Evolutionary conservation across 2,888 invertebrate genomes (phyloP).

Genomic region (Aplocera efformata): DNA sequence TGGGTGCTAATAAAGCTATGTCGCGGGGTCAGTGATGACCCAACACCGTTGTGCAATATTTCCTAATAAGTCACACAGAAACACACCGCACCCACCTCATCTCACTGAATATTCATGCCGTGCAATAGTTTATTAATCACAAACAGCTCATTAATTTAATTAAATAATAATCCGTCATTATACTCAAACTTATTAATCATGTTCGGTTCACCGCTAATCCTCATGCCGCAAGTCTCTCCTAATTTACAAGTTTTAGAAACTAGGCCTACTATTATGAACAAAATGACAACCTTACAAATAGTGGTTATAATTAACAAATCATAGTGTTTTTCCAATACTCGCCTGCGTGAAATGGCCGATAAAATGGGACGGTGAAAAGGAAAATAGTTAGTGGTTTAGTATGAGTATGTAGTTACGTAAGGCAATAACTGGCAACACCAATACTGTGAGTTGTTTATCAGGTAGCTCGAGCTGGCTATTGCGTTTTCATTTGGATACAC

Average conservation of each 20-base stretch:
- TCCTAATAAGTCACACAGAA: conserved; percentile 32
- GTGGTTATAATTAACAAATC: conserved; percentile 18
- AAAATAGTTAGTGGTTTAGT: conserved; percentile 16
- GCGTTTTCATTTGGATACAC: conserved; percentile 59
- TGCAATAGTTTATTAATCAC: conserved; percentile 20
- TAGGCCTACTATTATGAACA: too few species aligned
- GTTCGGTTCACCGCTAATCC: too few species aligned
- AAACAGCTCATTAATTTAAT: conserved; percentile 15
- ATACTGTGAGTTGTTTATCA: conserved; percentile 30
- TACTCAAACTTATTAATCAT: too few species aligned
- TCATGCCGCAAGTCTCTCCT: too few species aligned
- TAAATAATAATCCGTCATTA: conserved; percentile 5
- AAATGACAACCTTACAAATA: too few species aligned
- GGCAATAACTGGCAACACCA: conserved; percentile 1
- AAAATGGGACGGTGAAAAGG: conserved; percentile 29
- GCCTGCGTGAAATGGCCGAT: conserved; percentile 22
- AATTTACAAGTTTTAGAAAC: too few species aligned
- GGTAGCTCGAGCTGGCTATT: conserved; percentile 48
- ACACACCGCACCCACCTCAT: conserved; percentile 19
- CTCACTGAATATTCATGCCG: conserved; percentile 18
- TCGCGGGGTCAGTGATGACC: conserved; percentile 44
- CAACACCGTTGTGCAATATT: conserved; percentile 41
- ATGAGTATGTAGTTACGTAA: conserved; percentile 15
- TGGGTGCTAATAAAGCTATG: conserved; percentile 39
- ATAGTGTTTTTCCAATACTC: conserved; percentile 27